Evolutionary conservation across 2,113 vertebrate genomes (phyloP).

Genomic region (Nesogale talazaci): DNA sequence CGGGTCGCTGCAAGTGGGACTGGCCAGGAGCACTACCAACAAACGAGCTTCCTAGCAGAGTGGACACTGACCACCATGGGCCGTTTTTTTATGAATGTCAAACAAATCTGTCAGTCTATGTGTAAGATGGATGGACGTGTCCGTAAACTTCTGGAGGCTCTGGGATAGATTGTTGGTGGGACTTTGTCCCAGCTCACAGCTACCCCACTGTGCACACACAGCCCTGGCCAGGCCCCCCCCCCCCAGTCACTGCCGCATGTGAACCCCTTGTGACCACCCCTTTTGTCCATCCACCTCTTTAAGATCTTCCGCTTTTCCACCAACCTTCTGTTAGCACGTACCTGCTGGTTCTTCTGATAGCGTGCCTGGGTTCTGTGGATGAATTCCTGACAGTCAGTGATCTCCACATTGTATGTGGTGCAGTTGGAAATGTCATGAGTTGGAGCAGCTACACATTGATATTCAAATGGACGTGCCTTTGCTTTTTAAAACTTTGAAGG

Average conservation of each 20-base stretch:
- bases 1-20: too few relatives aligned
- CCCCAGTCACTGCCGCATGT: neutral
- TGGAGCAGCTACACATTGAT: neutral
- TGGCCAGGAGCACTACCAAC: too few relatives aligned
- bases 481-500: neutral
- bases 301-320: neutral
- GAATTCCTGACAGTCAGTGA: too few relatives aligned
- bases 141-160: too few relatives aligned
- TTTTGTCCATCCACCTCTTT: neutral
- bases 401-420: too few relatives aligned
- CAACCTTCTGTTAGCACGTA: neutral
- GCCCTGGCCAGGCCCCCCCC: neutral
- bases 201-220: neutral
- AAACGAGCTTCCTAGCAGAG: neutral
- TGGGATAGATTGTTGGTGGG: neutral
- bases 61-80: neutral
- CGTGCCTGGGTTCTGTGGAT: neutral
- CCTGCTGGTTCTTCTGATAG: neutral
- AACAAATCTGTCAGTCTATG: neutral
- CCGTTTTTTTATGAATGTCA: neutral
- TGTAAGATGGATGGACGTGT: neutral
- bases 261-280: neutral
- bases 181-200: neutral
- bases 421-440: too few relatives aligned
- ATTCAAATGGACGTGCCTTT: neutral